Percentiles rank a stretch among this genome's conserved stretches.
Evolutionary conservation across 2,797 vertebrate genomes (phyloP).

Genomic region (Argya squamiceps): DNA sequence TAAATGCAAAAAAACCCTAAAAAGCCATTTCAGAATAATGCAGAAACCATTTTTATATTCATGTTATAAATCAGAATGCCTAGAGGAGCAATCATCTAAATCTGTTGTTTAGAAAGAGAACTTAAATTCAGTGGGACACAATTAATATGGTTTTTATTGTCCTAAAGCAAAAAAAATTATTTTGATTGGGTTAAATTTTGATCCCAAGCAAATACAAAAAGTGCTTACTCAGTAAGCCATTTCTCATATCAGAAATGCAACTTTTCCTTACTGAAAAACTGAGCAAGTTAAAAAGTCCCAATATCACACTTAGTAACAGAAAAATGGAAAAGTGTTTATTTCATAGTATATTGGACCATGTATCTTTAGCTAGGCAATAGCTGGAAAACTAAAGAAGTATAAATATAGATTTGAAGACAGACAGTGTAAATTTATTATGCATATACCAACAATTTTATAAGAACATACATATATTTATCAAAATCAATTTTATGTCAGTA

Average conservation of each 20-base stretch:
- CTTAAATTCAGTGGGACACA: neutral
- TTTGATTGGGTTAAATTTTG: neutral
- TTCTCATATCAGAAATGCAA: neutral
- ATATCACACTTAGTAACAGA: neutral
- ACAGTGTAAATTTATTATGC: neutral
- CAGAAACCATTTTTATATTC: neutral
- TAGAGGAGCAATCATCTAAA: neutral
- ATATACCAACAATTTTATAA: neutral
- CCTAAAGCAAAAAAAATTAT: neutral
- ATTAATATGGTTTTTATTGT: neutral
- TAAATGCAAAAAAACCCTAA: neutral
- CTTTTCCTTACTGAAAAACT: neutral
- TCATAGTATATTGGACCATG: neutral
- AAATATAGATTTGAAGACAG: neutral
- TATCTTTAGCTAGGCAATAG: neutral
- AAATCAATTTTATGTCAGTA: neutral
- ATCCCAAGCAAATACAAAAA: neutral
- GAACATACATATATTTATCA: neutral
- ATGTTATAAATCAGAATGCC: neutral
- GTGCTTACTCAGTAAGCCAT: neutral
- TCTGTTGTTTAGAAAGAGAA: neutral
- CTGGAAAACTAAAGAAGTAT: neutral
- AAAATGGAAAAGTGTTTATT: neutral
- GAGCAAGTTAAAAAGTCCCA: neutral
- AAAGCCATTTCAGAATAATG: neutral